Percentiles rank a stretch among this genome's conserved stretches.
Conservation (phyloP, 1,140 invertebrate genomes). For the Platorchestia sp. region DNA sequence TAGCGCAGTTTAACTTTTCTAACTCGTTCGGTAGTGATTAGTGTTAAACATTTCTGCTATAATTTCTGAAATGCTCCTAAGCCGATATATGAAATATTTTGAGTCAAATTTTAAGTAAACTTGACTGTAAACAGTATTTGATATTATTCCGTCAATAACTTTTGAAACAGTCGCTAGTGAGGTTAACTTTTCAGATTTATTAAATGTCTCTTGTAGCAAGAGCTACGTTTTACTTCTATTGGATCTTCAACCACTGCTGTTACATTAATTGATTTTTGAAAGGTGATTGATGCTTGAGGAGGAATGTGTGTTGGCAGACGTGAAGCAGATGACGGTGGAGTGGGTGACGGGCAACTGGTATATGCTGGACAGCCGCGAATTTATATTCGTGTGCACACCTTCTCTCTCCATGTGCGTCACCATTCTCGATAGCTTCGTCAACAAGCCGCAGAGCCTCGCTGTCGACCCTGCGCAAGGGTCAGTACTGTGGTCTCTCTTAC, state of each 20-base stretch:
- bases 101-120: no score
- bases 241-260: no score
- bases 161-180: no score
- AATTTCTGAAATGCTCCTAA: no score
- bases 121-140: no score
- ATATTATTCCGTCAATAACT: no score
- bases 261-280: not conserved
- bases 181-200: no score
- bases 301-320: constrained; percentile 71
- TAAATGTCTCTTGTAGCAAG: not conserved
- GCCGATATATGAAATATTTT: no score
- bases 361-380: constrained; percentile 81
- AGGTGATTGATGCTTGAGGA: not conserved
- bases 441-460: constrained; percentile 83
- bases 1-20: no score
- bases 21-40: no score
- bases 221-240: not conserved
- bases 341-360: constrained; percentile 91
- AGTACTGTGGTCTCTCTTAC: constrained; percentile 69
- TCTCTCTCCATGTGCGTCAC: constrained; percentile 77
- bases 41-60: no score
- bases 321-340: constrained; percentile 83
- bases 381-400: constrained; percentile 81
- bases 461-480: constrained; percentile 83
- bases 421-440: constrained; percentile 80